phyloP scores from a whole-genome alignment of 23 tunicate species.

The Trididemnum clinides region DNA sequence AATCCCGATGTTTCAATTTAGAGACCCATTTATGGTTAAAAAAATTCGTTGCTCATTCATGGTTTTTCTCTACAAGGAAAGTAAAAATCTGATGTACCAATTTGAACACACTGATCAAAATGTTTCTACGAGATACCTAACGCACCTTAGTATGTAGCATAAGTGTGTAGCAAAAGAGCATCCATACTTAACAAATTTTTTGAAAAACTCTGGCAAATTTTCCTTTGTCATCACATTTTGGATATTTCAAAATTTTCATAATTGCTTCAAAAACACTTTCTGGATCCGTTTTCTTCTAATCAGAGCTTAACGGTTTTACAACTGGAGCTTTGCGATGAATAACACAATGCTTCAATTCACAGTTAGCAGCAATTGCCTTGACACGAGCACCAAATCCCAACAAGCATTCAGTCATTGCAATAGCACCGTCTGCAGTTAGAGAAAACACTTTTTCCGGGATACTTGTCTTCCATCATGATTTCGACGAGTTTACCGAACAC shows the following conservation, averaged over 20 bases:
- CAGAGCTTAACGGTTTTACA: conserved; percentile 45
- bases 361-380: conserved; percentile 30
- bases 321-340: conserved; percentile 53
- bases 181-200: background rate
- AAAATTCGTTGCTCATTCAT: conserved; percentile 43
- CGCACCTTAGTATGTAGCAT: conserved; percentile 31
- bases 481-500: no score
- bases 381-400: no score
- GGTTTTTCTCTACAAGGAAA: conserved; percentile 40
- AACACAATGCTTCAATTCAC: conserved; percentile 22
- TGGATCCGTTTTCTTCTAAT: conserved; percentile 50
- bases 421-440: no score
- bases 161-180: background rate
- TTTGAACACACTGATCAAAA: conserved; percentile 14
- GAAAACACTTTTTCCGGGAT: conserved; percentile 32
- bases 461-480: no score
- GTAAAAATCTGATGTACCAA: conserved; percentile 6
- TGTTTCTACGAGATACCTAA: conserved; percentile 4
- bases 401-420: no score
- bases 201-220: conserved; percentile 6
- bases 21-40: conserved; percentile 45
- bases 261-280: conserved; percentile 38
- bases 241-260: conserved; percentile 46
- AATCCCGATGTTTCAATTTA: conserved; percentile 46
- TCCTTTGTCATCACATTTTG: conserved; percentile 50